Base-by-base conservation (phyloP, 2,888 invertebrate genomes). In the Trypoxylon attenuatum region DNA sequence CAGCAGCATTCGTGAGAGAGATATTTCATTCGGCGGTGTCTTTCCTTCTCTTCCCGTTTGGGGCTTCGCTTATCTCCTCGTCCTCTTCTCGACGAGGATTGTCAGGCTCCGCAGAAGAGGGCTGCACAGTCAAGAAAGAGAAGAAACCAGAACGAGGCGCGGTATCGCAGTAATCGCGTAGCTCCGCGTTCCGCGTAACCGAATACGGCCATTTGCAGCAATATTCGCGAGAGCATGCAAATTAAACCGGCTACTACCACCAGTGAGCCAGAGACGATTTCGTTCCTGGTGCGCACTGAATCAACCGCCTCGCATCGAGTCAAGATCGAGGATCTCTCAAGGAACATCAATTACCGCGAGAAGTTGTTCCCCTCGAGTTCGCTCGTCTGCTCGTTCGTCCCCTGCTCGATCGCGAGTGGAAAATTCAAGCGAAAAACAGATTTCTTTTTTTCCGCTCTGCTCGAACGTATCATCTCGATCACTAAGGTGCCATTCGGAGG, bases 21-120 rank as follows among this genome's bases (percentile, higher is more conserved):
- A 82, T 83, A 83, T 83, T 82, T 82, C 83, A 82, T 82, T 80
- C 73, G 43, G 45, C 63, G 63, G 75, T 75, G 77, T 79, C 77
- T 71, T 71, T 74, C 72, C 75, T 77, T 73, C 72, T 50, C 71
- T 75, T 69, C 51, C 69, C 61, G 58, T 71, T 68, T 66, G 62
- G 66, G 62, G 49, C 64, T 60, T 66, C 55, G 74, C 77, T 81
- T 77, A 81, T 80, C 81, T 70, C 58, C 27, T 57, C 71, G 57
- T 64, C 65, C 33, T 33, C 33, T 10, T 33, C 13, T 13, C 49
- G 38, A 54, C 47, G 51, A 58, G 58, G 58, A 47, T 63, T 63
- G 52, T 53, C 58, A 39, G 56, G 25, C 56, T 41, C 21, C 53
- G 45, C 47, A 16, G 21, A 29, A 43, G 6, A 33, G 49, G 16